phyloP scores from a whole-genome alignment of 2,888 invertebrate genomes.

The Scaeva pyrastri region DNA sequence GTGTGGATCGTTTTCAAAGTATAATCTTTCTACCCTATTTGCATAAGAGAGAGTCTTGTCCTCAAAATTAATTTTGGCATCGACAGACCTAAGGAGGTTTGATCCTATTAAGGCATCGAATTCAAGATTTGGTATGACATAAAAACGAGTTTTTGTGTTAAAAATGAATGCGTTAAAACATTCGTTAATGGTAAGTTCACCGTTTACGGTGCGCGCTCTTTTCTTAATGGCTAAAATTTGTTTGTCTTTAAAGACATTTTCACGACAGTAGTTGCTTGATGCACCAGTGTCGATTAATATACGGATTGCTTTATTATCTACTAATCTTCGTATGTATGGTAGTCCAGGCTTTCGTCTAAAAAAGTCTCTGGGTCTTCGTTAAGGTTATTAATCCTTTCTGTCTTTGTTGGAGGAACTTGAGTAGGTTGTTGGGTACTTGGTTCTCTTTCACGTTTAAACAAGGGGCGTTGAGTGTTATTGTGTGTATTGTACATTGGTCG shows the following conservation, averaged over 20 bases:
- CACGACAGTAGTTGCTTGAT: constrained; percentile 45
- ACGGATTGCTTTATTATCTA: constrained; percentile 11
- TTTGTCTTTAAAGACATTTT: constrained; percentile 6
- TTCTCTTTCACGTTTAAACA: constrained; percentile 35
- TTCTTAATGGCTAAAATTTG: not conserved
- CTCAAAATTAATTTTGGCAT: constrained; percentile 8
- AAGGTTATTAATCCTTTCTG: constrained; percentile 31
- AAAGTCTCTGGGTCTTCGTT: constrained; percentile 33
- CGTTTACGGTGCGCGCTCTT: constrained; percentile 8
- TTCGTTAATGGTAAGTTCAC: constrained; percentile 27
- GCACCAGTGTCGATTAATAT: constrained; percentile 9
- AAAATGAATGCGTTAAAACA: constrained; percentile 46
- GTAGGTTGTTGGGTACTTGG: constrained; percentile 10
- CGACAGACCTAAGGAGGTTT: constrained; percentile 21
- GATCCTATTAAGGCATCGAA: constrained; percentile 46
- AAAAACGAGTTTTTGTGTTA: constrained; percentile 28
- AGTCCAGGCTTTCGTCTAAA: constrained; percentile 19
- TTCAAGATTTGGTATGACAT: constrained; percentile 50
- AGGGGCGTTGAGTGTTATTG: constrained; percentile 9
- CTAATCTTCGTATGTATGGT: constrained; percentile 19
- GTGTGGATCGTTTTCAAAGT: constrained; percentile 20
- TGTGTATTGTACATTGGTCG: no score
- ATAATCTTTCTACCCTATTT: constrained; percentile 18
- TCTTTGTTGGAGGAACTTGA: constrained; percentile 22
- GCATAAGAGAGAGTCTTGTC: constrained; percentile 11